These are phyloP conservation scores for Etheostoma spectabile DNA, from an alignment of 2,113 vertebrate species.

Conservation along the genomic window DNA sequence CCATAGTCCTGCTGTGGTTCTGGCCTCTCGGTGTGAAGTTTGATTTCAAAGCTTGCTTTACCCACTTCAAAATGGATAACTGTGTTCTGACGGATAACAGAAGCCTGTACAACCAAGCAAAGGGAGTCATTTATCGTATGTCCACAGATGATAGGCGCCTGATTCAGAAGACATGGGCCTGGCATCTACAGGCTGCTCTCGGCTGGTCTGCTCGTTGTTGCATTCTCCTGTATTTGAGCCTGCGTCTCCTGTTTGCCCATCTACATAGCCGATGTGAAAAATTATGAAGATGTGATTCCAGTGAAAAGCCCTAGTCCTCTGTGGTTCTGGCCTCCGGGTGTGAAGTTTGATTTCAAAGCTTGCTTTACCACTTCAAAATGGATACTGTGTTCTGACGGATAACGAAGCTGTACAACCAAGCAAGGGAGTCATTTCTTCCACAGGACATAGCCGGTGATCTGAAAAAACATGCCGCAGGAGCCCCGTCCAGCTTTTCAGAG, in stretches of 20 bases:
- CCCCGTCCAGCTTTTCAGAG: constrained; percentile 87
- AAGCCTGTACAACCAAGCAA: too few species aligned
- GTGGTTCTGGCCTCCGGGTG: constrained; percentile 90
- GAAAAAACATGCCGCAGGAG: constrained; percentile 86
- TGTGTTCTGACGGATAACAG: too few species aligned
- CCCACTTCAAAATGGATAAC: constrained; percentile 85
- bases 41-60: constrained; percentile 85
- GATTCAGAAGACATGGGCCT: neutral
- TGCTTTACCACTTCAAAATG: constrained; percentile 87
- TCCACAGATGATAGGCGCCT: constrained; percentile 12
- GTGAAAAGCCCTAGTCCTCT: constrained; percentile 87
- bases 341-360: constrained; percentile 85
- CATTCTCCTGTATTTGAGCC: constrained; percentile 8
- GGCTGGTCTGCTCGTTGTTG: neutral
- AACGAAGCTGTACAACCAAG: too few species aligned
- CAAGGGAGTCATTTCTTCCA: too few species aligned
- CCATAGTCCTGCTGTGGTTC: constrained; percentile 89
- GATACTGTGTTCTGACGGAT: constrained; percentile 41
- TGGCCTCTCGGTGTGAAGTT: constrained; percentile 89
- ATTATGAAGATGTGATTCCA: constrained; percentile 50
- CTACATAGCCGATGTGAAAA: too few species aligned
- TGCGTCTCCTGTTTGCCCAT: neutral
- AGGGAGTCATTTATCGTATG: too few species aligned
- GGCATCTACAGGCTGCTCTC: neutral
- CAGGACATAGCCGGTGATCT: constrained; percentile 80